phyloP scores from a whole-genome alignment of 2,888 invertebrate species.

The Cotesia congregata region DNA sequence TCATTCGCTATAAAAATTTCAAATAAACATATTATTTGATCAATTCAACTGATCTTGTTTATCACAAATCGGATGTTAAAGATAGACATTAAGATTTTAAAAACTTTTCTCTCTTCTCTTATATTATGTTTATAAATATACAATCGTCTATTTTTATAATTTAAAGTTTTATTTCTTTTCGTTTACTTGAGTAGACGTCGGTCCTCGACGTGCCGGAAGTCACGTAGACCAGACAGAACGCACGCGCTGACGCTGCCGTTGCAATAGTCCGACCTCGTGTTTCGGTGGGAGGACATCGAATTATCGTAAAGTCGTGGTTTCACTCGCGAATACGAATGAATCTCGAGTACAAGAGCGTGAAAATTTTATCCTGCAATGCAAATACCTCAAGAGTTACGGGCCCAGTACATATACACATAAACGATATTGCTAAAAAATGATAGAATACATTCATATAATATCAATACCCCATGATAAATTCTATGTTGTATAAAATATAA shows the following conservation, averaged over 20 bases:
- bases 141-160: neutral
- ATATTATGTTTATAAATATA: neutral
- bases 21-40: too few relatives aligned
- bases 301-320: constrained; percentile 42
- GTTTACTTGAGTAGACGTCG: constrained; percentile 3
- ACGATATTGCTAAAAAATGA: constrained; percentile 5
- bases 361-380: constrained; percentile 14
- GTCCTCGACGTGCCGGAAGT: constrained; percentile 34
- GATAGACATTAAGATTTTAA: too few relatives aligned
- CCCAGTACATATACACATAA: neutral
- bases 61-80: too few relatives aligned
- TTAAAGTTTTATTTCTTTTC: neutral
- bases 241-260: constrained; percentile 8
- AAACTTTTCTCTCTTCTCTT: neutral
- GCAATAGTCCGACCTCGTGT: constrained; percentile 33
- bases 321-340: constrained; percentile 41
- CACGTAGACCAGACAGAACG: constrained; percentile 31
- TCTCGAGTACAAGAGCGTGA: constrained; percentile 16
- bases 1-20: too few relatives aligned
- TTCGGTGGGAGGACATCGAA: constrained; percentile 39
- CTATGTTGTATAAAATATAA: neutral
- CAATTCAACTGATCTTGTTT: too few relatives aligned
- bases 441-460: constrained; percentile 5
- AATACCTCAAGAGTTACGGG: constrained; percentile 19
- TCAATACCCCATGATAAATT: neutral